Evolutionary conservation across 2,797 vertebrate species (phyloP).

Genomic region (Craterocephalus amniculus): DNA sequence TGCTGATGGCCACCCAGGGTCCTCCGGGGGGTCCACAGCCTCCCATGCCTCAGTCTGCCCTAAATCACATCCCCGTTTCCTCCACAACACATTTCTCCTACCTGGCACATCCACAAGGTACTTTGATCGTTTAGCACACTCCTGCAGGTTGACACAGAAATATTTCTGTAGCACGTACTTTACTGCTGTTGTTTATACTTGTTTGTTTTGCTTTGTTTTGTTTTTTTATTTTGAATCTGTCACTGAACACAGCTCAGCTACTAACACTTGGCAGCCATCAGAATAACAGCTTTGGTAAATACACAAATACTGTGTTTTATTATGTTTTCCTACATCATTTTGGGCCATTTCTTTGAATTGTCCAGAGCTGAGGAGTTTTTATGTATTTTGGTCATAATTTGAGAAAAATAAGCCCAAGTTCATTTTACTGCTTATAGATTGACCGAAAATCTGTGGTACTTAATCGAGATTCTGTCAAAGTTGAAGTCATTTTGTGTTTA

Average conservation of each 20-base stretch:
- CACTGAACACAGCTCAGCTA: not conserved
- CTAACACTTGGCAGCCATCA: not conserved
- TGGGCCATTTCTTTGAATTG: no score
- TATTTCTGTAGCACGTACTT: not conserved
- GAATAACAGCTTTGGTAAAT: not conserved
- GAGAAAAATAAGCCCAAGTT: not conserved
- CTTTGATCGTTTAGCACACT: conserved; percentile 4
- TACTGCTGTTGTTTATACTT: not conserved
- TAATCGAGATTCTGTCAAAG: not conserved
- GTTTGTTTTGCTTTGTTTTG: not conserved
- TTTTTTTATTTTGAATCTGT: not conserved
- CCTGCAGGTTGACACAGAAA: not conserved
- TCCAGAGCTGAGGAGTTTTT: not conserved
- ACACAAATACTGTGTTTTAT: not conserved
- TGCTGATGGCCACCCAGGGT: conserved; percentile 97
- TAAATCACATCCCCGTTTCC: conserved; percentile 97
- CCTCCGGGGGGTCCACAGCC: conserved; percentile 94
- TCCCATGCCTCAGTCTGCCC: conserved; percentile 91
- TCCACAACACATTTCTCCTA: conserved; percentile 99
- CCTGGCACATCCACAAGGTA: conserved; percentile 98
- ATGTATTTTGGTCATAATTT: not conserved
- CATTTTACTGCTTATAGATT: not conserved
- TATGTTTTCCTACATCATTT: no score
- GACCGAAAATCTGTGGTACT: not conserved
- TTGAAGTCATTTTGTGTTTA: not conserved